A percentile compares a stretch with the other conserved stretches of the same genome.
phyloP scores from a whole-genome alignment of 1,140 invertebrate genomes.

The Trachymyrmex cornetzi region DNA sequence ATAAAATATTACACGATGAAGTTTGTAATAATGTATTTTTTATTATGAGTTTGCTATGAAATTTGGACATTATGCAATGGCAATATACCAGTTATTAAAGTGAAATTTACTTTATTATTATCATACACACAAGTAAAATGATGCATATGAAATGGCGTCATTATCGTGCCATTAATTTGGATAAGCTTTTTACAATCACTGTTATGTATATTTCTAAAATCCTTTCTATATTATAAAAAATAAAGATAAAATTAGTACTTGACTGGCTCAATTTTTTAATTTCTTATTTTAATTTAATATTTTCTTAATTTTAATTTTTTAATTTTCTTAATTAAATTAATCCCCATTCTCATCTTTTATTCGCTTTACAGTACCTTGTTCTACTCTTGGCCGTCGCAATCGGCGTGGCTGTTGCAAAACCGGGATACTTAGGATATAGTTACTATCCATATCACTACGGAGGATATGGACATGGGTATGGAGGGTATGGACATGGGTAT shows the following conservation, averaged over 20 bases:
- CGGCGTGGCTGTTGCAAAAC: constrained; percentile 70
- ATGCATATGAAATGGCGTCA: background rate
- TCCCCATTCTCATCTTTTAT: background rate
- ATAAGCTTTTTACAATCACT: background rate
- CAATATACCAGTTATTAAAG: background rate
- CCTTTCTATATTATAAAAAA: background rate
- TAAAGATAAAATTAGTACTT: background rate
- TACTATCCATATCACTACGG: constrained; percentile 44
- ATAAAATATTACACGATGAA: background rate
- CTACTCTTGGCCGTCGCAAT: constrained; percentile 75
- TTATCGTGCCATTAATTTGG: background rate
- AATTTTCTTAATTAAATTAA: background rate
- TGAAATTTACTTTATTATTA: background rate
- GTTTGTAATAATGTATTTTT: background rate
- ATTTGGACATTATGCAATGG: background rate
- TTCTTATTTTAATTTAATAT: background rate
- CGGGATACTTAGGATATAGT: constrained; percentile 74
- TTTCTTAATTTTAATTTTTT: background rate
- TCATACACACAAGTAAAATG: background rate
- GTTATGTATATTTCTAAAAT: background rate
- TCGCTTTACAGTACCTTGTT: constrained; percentile 69
- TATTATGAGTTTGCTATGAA: background rate
- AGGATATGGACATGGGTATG: constrained; percentile 24
- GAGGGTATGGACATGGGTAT: constrained; percentile 60
- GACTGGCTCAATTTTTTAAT: background rate